phyloP scores from a whole-genome alignment of 2,113 vertebrate genomes.

The Toxotes jaculatrix region DNA sequence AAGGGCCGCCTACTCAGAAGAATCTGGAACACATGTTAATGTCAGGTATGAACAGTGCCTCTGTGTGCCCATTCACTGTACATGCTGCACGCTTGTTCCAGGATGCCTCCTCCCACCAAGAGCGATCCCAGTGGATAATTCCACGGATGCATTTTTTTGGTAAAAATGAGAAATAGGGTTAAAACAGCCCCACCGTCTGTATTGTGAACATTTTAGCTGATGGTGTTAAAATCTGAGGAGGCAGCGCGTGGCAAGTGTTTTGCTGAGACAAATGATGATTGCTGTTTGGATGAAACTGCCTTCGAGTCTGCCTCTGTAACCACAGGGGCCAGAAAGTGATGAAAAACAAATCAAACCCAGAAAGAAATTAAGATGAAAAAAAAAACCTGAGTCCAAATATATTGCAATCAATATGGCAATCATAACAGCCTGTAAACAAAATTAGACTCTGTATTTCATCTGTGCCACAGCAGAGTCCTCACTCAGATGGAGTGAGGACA shows the following conservation, averaged over 20 bases:
- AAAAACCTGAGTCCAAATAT: background rate
- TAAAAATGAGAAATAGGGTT: background rate
- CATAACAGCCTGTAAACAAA: background rate
- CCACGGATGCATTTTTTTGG: too few relatives aligned
- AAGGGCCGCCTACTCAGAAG: too few relatives aligned
- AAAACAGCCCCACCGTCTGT: background rate
- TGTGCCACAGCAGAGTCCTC: background rate
- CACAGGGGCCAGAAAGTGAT: background rate
- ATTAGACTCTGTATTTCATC: background rate
- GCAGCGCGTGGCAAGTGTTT: background rate
- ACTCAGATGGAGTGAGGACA: background rate
- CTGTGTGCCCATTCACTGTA: too few relatives aligned
- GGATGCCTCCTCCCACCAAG: too few relatives aligned
- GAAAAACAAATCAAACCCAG: conserved; percentile 14
- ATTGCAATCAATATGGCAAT: conserved; percentile 26
- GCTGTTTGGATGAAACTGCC: conserved; percentile 5
- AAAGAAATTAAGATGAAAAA: conserved; percentile 15
- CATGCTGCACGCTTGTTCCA: too few relatives aligned
- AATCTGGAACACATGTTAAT: too few relatives aligned
- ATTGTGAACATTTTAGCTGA: background rate
- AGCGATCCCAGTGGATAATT: too few relatives aligned
- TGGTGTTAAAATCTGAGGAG: background rate
- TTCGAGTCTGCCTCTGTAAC: background rate
- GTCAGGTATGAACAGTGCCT: too few relatives aligned
- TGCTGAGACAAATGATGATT: conserved; percentile 21